Evolutionary conservation across 2,888 invertebrate genomes (phyloP), one percentile per base, ranked within the genome.

Genomic region (Bibio marci): DNA sequence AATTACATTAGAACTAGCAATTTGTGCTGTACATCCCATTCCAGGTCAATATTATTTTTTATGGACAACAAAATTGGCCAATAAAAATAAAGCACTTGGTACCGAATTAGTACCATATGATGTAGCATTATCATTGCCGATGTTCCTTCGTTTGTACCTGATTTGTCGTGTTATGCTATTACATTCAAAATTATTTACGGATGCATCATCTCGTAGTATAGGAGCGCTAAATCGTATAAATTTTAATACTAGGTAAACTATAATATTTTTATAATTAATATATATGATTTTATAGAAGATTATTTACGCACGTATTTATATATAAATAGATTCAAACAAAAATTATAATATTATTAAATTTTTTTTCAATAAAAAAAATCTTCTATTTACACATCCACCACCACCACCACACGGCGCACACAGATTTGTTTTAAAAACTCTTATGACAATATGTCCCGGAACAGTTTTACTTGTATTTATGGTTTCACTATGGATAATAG

Each of bases 391-490:
- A n/a, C n/a, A n/a, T n/a, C n/a, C n/a, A n/a, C n/a, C n/a, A 22
- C 22, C 22, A 22, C 22, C 8, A 6, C 22, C 8, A 22, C 8
- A 6, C 22, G 4, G 8, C 8, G 4, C 22, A 22, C 47, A 18
- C 72, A 67, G 76, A 62, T 88, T 88, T 67, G 91, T 94, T 56
- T 73, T 94, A 58, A 94, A 94, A 69, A 98, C 98, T 46, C 72
- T 99, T 52, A 99, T 99, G 98, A 98, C 98, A 60, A 95, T 99
- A 63, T 98, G 97, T 65, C 98, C 98, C 40, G 97, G 79, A 64
- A 95, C 79, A 46, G 95, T 98, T 52, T 76, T 99, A 53, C 72
- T 98, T 55, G 95, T 97, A 50, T 95, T 98, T 72, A 98, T 98
- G 87, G 91, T 97, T 48, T 94, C 95, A 8, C 70, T 98, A 46